Conservation (phyloP, 2,797 vertebrate species). For the Peromyscus nudipes region DNA sequence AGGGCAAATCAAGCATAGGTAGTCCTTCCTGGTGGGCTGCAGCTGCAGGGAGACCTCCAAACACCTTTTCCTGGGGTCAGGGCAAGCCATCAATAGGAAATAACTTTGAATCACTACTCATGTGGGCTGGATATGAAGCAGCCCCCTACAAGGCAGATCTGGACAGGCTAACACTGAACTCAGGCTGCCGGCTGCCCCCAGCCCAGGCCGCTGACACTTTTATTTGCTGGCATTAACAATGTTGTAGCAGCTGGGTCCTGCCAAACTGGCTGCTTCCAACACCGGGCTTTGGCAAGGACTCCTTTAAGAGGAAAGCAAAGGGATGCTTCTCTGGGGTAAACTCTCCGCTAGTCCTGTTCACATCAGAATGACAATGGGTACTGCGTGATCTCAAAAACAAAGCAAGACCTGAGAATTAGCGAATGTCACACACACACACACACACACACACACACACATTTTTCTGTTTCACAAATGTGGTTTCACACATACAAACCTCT, state of each 20-base stretch:
- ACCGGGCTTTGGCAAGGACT: neutral
- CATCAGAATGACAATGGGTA: neutral
- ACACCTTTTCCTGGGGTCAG: constrained; percentile 84
- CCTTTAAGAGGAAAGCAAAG: constrained; percentile 51
- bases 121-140: constrained; percentile 87
- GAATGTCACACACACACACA: neutral
- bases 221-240: constrained; percentile 82
- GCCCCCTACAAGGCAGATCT: constrained; percentile 81
- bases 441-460: neutral
- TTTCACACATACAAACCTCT: neutral
- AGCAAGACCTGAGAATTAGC: neutral
- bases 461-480: constrained; percentile 11
- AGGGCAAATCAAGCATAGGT: constrained; percentile 31
- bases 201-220: constrained; percentile 79
- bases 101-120: constrained; percentile 85
- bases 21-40: constrained; percentile 71
- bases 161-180: constrained; percentile 82
- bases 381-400: neutral
- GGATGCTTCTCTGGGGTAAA: neutral
- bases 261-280: constrained; percentile 65
- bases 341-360: neutral
- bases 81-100: constrained; percentile 86
- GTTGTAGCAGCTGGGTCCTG: constrained; percentile 69
- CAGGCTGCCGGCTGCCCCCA: constrained; percentile 73
- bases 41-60: constrained; percentile 83